Conservation (phyloP, 1,140 invertebrate species). For the Thaumetopoea pityocampa region DNA sequence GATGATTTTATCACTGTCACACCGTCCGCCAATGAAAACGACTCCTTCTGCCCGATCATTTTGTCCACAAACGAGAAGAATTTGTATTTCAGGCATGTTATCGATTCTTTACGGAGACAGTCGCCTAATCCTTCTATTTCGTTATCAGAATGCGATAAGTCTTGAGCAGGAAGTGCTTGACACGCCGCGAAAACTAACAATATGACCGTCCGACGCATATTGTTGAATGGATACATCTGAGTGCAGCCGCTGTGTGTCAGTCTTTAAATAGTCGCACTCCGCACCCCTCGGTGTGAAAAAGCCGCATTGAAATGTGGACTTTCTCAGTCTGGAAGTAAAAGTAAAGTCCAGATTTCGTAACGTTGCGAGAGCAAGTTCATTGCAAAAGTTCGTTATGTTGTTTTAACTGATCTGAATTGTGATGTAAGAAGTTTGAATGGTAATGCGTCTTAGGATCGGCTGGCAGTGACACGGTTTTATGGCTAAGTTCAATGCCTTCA, state of each 20-base stretch:
- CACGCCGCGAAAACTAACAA: conserved; percentile 74
- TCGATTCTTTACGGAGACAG: conserved; percentile 86
- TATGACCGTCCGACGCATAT: conserved; percentile 62
- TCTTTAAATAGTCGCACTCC: conserved; percentile 11
- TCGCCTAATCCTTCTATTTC: conserved; percentile 86
- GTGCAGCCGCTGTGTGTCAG: conserved; percentile 30
- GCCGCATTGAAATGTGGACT: conserved; percentile 53
- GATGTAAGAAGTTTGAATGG: too few relatives aligned
- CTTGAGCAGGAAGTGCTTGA: conserved; percentile 81
- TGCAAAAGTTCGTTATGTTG: too few relatives aligned
- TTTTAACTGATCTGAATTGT: too few relatives aligned
- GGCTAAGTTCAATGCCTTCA: too few relatives aligned
- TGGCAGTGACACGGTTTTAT: too few relatives aligned
- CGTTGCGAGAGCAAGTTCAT: conserved; percentile 48
- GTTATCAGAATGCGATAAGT: conserved; percentile 80
- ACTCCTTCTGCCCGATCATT: conserved; percentile 85
- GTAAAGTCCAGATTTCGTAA: conserved; percentile 66
- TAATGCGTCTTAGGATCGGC: too few relatives aligned
- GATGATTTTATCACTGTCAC: conserved; percentile 87
- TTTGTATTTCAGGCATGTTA: conserved; percentile 89
- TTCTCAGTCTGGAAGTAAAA: conserved; percentile 66
- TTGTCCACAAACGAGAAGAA: conserved; percentile 90
- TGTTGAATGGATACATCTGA: conserved; percentile 36
- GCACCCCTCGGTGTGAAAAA: conserved; percentile 31
- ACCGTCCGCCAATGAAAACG: conserved; percentile 85